Base-by-base conservation (phyloP, 92 coral and sea anemone genomes). In the Blastomussa wellsi region DNA sequence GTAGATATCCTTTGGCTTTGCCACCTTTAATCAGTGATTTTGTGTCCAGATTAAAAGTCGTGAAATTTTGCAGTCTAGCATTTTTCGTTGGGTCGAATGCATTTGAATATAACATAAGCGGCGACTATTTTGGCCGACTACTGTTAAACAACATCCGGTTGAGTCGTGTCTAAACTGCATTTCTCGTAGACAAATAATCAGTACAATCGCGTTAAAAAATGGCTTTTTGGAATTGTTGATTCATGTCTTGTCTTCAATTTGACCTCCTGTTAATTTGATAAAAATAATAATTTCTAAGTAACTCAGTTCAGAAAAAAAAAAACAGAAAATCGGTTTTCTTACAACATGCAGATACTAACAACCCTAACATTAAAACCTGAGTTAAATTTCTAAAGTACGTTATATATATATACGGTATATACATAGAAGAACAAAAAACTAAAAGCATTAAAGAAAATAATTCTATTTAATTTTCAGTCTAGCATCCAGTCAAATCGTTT, bases 1-100 rank as follows among this genome's bases (percentile, higher is more conserved):
- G 20, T 57, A 55, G 81, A 77, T 77, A 55, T 77, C 49, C 69
- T 55, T 38, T 79, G 72, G 83, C 71, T 62, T 79, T 31, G 20
- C 55, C 59, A 66, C 41, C 74, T 79, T 31, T n/a, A n/a, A n/a
- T n/a, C n/a, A 44, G 38, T 79, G 42, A 79, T 79, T 37, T 41
- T 51, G 37, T 52, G 52, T 20, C 75, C 1, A 19, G 75, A 70
- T 70, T 17, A 70, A n/a, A 70, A 20, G 28, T 8, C 14, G 47
- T 19, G n/a, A 38, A 20, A 70, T 13, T 29, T 70, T 70, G 44
- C n/a, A n/a, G n/a, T n/a, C n/a, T 70, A 7, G 44, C 26, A 70
- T 17, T 70, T 70, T 37, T 62, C 33, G 32, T 62, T 36, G 4
- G 26, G 16, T 48, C 20, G 75, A 70, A 35, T 37, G n/a, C 17